These are phyloP conservation scores for Agrochola circellaris DNA, from an alignment of 2,888 invertebrate genomes.

Conservation along the genomic window DNA sequence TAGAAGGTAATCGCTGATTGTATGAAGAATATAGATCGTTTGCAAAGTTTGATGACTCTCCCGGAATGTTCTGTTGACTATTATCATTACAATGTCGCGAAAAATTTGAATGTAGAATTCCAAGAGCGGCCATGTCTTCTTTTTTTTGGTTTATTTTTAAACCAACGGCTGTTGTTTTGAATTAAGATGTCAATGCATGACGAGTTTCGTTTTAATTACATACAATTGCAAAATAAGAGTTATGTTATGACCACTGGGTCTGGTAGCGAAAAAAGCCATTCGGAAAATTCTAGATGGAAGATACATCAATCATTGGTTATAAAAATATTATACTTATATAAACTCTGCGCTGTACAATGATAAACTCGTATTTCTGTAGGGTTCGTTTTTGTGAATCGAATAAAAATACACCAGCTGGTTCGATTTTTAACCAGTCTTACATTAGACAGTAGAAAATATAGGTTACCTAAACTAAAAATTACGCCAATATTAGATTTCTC, in stretches of 20 bases:
- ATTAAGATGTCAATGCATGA: conserved; percentile 43
- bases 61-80: conserved; percentile 43
- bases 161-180: conserved; percentile 58
- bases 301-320: neutral
- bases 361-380: neutral
- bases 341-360: neutral
- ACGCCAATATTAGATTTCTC: conserved; percentile 38
- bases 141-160: conserved; percentile 45
- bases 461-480: conserved; percentile 43
- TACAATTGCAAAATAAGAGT: neutral
- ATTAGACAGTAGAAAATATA: conserved; percentile 31
- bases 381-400: too few relatives aligned
- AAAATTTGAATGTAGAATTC: conserved; percentile 50
- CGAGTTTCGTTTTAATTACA: conserved; percentile 35
- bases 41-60: conserved; percentile 44
- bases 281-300: neutral
- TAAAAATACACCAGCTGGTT: neutral
- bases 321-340: too few relatives aligned
- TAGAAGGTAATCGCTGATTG: conserved; percentile 41
- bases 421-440: neutral
- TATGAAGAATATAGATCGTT: conserved; percentile 50
- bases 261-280: conserved; percentile 5
- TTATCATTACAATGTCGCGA: conserved; percentile 21
- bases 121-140: conserved; percentile 28
- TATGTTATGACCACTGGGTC: neutral